phyloP scores from a whole-genome alignment of 2,888 invertebrate genomes.

The Epirrhoe tristata region DNA sequence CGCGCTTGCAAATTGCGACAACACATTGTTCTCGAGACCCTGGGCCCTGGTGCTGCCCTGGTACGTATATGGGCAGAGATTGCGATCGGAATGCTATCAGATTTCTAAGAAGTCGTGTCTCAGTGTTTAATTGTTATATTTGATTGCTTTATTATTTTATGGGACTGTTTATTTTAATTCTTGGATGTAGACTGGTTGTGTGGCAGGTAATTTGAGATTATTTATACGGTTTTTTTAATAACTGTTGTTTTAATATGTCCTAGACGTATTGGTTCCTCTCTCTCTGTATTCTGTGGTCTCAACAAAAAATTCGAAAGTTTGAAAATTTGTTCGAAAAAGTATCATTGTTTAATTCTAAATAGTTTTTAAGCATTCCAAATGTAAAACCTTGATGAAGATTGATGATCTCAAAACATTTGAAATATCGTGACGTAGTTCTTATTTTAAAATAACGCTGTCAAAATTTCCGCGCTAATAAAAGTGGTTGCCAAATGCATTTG shows the following conservation, averaged over 20 bases:
- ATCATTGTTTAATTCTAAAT: neutral
- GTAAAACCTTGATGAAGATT: conserved; percentile 6
- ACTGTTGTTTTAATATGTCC: too few species aligned
- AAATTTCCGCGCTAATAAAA: conserved; percentile 23
- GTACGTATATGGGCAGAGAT: conserved; percentile 54
- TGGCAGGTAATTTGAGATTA: neutral
- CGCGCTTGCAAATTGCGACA: conserved; percentile 82
- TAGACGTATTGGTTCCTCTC: too few species aligned
- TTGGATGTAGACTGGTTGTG: neutral
- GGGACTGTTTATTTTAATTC: conserved; percentile 14
- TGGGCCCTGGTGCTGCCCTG: conserved; percentile 47
- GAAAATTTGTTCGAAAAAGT: neutral
- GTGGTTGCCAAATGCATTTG: conserved; percentile 28
- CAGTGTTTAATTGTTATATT: conserved; percentile 42
- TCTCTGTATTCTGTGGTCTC: too few species aligned
- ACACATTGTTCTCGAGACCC: conserved; percentile 70
- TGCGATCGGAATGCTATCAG: conserved; percentile 48
- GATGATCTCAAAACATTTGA: conserved; percentile 8
- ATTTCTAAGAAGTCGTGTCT: conserved; percentile 36
- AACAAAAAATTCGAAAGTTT: neutral
- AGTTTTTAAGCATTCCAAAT: neutral
- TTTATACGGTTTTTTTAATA: neutral
- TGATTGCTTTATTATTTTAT: conserved; percentile 43
- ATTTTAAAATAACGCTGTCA: conserved; percentile 22
- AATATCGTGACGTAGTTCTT: conserved; percentile 15